Percentiles rank a stretch among this genome's conserved stretches.
Evolutionary conservation across 2,113 vertebrate species (phyloP).

Genomic region (Trichomycterus rosablanca): DNA sequence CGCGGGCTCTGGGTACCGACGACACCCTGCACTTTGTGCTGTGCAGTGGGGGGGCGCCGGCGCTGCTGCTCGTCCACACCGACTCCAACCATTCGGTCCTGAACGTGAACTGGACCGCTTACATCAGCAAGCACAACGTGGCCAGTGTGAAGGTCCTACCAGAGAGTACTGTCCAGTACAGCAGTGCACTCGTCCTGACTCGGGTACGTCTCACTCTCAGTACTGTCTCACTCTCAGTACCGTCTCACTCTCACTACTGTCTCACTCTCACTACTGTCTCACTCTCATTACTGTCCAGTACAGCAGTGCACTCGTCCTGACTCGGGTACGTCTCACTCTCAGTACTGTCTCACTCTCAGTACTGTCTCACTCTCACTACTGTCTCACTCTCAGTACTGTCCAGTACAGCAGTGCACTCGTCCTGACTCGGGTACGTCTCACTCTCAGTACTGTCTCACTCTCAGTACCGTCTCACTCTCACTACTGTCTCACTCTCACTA

Average conservation of each 20-base stretch:
- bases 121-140: slow-evolving; percentile 50
- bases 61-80: slow-evolving; percentile 77
- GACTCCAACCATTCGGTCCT: slow-evolving; percentile 61
- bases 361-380: too few relatives aligned
- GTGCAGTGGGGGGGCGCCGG: slow-evolving; percentile 74
- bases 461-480: too few relatives aligned
- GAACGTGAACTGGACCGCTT: slow-evolving; percentile 73
- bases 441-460: too few relatives aligned
- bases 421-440: background rate
- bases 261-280: too few relatives aligned
- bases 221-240: too few relatives aligned
- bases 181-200: slow-evolving; percentile 72
- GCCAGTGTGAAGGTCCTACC: slow-evolving; percentile 76
- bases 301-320: background rate
- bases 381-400: background rate
- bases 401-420: background rate
- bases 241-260: background rate
- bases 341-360: too few relatives aligned
- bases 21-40: slow-evolving; percentile 86
- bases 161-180: slow-evolving; percentile 65
- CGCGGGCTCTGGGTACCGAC: slow-evolving; percentile 64
- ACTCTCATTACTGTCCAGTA: background rate
- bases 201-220: slow-evolving; percentile 66
- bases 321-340: background rate
- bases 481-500: too few relatives aligned